Base-by-base conservation (phyloP, 2,797 vertebrate genomes). In the Silurus aristotelis region DNA sequence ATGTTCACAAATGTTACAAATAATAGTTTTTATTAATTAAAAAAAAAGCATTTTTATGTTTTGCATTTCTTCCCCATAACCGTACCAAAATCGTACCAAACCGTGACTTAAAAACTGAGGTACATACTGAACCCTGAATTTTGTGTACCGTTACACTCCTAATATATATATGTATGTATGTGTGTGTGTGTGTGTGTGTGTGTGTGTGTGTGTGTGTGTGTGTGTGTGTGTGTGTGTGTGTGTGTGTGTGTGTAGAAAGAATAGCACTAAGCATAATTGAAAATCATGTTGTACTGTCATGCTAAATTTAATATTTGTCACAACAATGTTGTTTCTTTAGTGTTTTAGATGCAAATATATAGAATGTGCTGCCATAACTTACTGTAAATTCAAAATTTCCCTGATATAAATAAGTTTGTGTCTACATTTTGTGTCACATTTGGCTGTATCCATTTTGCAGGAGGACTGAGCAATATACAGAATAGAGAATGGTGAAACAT, bases 401-500 rank as follows among this genome's bases (percentile, higher is more conserved):
- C 56, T n/a, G 6, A 78, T 46, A 48, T 25, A 80, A 46, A 63
- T 46, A 79, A 46, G 43, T 13, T 7, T 46, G 22, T 46, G 6
- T 5, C 55, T 22, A 52, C 3, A 64, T 80, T 48, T 64, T 64
- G 58, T 10, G 56, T 79, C 31, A 64, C 38, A 64, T 58, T 64
- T 38, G 38, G 13, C 60, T 60, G n/a, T 56, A 22, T 83, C 14
- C 6, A 88, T 72, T 90, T 90, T 89, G 79, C 89, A 95, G 94
- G 94, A 94, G 14, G 95, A 95, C 10, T 95, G 90, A 95, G 61
- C 61, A 84, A 15, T 64, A 85, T 19, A 58, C 15, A 25, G 66
- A 48, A 84, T 43, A 43, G 20, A 52, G 10, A 52, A 52, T 52
- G 38, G 38, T 38, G 38, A 38, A 38, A 38, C 38, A 38, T 38